Evolutionary conservation across 1,140 invertebrate genomes (phyloP), one percentile per base, ranked within the genome.

Genomic region (Caenorhabditis remanei): DNA sequence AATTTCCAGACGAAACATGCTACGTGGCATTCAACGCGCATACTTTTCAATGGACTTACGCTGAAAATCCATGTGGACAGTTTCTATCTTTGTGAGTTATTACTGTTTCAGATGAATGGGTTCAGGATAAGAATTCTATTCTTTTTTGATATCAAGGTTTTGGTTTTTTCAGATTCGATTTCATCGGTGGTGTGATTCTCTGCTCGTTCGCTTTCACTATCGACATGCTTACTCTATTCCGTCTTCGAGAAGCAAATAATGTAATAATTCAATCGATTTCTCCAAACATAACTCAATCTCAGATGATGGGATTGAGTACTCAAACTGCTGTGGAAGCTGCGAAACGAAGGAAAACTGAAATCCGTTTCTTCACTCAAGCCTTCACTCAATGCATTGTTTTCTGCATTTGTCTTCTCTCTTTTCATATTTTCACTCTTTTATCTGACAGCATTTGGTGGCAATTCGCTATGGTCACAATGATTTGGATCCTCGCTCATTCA

Each of bases 61-160:
- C 84, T 14, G 41, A 53, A 14, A 67, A 61, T 56, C n/a, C 48
- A 50, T 85, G 84, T 21, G 84, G 84, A 71, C 41, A 65, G 46
- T 65, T 85, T 32, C n/a, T 85, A n/a, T 85, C 84, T 11, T 50
- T 50, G 46, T 85, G 41, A 48, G 58, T 85, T 50, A n/a, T 43
- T 53, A 53, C 50, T 14, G 50, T 53, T 32, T 24, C 11, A 32
- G 14, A 63, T 24, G 0, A 7, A 32, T 19, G 7, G 21, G 7
- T 32, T 63, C 61, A 40, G 8, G 21, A 24, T 32, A 9, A 24
- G 0, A 11, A 32, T 24, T 63, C 14, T 1, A 21, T 58, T 1
- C 32, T 32, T 32, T 32, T 32, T 32, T 32, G 32, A 32, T 32
- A 32, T 1, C 32, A 32, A 0, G 2, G 32, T 32, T 32, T 32